phyloP scores from a whole-genome alignment of 2,113 vertebrate species.

The Argyrosomus japonicus region DNA sequence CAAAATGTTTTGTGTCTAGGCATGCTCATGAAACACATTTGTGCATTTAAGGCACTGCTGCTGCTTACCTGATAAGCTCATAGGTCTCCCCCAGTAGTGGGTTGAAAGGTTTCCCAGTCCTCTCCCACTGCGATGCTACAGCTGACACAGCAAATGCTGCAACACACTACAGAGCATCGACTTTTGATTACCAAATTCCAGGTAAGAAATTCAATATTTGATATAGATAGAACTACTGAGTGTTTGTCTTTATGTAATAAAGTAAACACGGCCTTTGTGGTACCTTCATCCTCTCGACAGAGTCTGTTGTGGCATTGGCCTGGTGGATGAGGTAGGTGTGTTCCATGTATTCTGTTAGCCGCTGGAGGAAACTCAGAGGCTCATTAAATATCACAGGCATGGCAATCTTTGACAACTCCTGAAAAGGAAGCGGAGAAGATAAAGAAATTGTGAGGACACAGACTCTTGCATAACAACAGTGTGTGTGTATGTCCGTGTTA shows the following conservation, averaged over 20 bases:
- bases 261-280: too few relatives aligned
- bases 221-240: background rate
- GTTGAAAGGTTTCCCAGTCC: constrained; percentile 98
- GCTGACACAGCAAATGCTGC: constrained; percentile 98
- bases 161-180: constrained; percentile 86
- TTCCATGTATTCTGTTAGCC: constrained; percentile 97
- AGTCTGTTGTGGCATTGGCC: constrained; percentile 89
- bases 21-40: background rate
- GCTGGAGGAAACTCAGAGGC: constrained; percentile 96
- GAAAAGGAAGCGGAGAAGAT: constrained; percentile 26
- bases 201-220: background rate
- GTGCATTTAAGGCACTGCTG: background rate
- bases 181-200: constrained; percentile 12
- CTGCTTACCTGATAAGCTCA: constrained; percentile 91
- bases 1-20: background rate
- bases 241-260: background rate
- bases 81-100: constrained; percentile 96
- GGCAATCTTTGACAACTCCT: constrained; percentile 99
- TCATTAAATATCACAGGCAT: constrained; percentile 99
- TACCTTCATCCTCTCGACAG: constrained; percentile 96
- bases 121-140: constrained; percentile 98
- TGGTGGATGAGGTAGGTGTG: constrained; percentile 98
- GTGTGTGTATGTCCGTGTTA: too few relatives aligned
- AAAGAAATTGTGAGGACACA: constrained; percentile 7
- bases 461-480: background rate